Conservation (phyloP, 2,888 invertebrate species). For the Eumacrocentrus americanus region DNA sequence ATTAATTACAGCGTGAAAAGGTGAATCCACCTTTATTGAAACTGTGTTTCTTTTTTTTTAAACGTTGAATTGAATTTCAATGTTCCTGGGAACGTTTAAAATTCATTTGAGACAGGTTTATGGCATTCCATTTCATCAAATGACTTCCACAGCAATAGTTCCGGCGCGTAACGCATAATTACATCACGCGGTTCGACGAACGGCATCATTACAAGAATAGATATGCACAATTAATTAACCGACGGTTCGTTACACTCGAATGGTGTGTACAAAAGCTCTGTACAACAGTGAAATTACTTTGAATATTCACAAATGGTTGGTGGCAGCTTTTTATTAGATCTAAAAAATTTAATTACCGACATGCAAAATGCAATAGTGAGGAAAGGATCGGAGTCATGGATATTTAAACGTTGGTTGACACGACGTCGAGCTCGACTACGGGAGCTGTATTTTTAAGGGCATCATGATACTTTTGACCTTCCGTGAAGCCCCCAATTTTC, state of each 20-base stretch:
- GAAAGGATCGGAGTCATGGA: neutral
- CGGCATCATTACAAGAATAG: constrained; percentile 15
- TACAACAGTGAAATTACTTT: constrained; percentile 4
- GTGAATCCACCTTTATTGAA: too few species aligned
- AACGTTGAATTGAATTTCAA: too few species aligned
- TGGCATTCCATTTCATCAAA: neutral
- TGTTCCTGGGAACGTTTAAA: too few species aligned
- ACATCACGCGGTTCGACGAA: constrained; percentile 11
- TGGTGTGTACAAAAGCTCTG: constrained; percentile 2
- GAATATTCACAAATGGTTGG: constrained; percentile 5
- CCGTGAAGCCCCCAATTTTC: neutral
- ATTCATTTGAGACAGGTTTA: too few species aligned
- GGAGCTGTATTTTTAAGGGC: neutral
- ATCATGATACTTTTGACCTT: neutral
- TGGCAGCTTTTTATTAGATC: neutral
- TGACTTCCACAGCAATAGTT: neutral
- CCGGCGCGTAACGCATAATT: constrained; percentile 1
- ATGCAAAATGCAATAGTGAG: neutral
- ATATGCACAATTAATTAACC: constrained; percentile 18
- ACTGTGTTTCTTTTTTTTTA: too few species aligned
- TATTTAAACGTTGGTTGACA: neutral
- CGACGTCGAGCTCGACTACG: neutral
- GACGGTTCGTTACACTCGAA: constrained; percentile 10
- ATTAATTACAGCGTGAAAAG: neutral
- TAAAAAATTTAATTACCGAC: neutral